These are phyloP conservation scores for Epirrhoe alternata DNA, from an alignment of 2,888 invertebrate genomes.

Conservation along the genomic window DNA sequence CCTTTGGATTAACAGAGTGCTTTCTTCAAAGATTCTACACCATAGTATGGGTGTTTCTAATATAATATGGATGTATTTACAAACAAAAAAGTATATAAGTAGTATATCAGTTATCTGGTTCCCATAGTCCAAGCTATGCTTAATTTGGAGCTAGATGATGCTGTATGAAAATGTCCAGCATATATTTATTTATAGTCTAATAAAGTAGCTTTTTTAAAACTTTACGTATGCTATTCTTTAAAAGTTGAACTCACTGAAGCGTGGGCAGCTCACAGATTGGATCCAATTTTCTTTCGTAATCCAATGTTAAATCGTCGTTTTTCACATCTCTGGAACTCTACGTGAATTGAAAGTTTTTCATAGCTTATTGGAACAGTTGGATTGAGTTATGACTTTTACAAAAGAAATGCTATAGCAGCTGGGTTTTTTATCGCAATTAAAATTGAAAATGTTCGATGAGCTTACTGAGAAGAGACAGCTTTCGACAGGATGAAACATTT, in stretches of 20 bases:
- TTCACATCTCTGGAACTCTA: not conserved
- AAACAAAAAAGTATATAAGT: too few species aligned
- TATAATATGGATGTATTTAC: too few species aligned
- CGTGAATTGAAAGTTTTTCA: not conserved
- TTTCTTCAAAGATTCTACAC: too few species aligned
- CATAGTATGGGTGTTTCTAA: too few species aligned
- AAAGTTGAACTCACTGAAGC: not conserved
- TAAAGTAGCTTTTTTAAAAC: not conserved
- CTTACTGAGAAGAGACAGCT: not conserved
- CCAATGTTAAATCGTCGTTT: conserved; percentile 6
- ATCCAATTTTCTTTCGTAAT: conserved; percentile 22
- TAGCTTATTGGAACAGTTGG: not conserved
- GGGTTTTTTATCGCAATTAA: not conserved
- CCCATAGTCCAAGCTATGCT: too few species aligned
- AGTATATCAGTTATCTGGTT: too few species aligned
- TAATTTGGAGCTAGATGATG: too few species aligned
- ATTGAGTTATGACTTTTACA: conserved; percentile 3
- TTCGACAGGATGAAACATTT: too few species aligned
- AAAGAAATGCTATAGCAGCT: not conserved
- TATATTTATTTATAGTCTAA: too few species aligned
- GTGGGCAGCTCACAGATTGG: conserved; percentile 2
- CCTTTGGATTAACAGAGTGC: too few species aligned
- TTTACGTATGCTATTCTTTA: not conserved
- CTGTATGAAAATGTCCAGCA: too few species aligned
- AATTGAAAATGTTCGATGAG: not conserved